phyloP scores from a whole-genome alignment of 2,797 vertebrate species.

The Eulemur albifrons region DNA sequence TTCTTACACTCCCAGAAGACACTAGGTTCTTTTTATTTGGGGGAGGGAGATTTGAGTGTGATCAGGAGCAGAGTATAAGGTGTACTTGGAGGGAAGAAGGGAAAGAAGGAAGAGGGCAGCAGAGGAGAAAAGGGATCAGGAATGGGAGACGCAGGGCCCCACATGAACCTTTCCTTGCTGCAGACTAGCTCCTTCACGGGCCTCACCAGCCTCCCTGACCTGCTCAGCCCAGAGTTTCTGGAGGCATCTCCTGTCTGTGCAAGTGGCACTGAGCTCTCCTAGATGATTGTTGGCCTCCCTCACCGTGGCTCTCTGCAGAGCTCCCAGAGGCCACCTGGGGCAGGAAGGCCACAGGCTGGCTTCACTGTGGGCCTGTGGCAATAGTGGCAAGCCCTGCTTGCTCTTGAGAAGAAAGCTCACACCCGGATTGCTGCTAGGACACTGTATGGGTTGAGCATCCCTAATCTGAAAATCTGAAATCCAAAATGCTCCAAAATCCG shows the following conservation, averaged over 20 bases:
- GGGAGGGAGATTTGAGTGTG: neutral
- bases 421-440: neutral
- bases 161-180: neutral
- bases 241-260: neutral
- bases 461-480: neutral
- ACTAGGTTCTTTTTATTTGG: neutral
- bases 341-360: neutral
- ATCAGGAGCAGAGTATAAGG: neutral
- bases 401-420: neutral
- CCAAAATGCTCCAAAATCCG: neutral
- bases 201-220: neutral
- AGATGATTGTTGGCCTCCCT: neutral
- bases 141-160: neutral
- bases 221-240: neutral
- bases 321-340: neutral
- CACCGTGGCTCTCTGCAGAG: neutral
- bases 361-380: neutral
- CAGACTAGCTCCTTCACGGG: too few species aligned
- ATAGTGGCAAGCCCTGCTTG: neutral
- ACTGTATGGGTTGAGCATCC: neutral
- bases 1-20: neutral
- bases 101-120: neutral
- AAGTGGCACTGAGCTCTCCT: neutral
- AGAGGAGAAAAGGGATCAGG: neutral
- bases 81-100: neutral